These are phyloP conservation scores for Serinus canaria DNA, from an alignment of 2,113 vertebrate genomes.

Conservation along the genomic window DNA sequence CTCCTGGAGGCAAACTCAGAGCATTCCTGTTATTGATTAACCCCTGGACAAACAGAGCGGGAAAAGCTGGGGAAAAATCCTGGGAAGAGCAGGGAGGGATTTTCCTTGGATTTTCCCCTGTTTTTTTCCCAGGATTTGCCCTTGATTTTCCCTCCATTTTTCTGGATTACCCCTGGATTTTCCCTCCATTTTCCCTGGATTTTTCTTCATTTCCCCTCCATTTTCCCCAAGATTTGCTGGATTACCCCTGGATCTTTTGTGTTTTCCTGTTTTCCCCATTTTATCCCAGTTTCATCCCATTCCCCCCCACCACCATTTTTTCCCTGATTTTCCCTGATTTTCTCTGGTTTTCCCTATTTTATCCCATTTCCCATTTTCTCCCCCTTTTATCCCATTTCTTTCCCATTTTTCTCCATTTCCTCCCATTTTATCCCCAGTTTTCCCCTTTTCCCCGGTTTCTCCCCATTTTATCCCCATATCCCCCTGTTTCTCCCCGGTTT, in stretches of 20 bases:
- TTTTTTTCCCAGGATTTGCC: not conserved
- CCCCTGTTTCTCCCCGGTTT: no score
- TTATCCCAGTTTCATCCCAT: no score
- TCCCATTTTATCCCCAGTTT: not conserved
- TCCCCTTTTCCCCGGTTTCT: not conserved
- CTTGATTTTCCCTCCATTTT: not conserved
- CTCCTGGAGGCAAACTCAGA: not conserved
- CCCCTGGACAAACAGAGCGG: not conserved
- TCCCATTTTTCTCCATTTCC: no score
- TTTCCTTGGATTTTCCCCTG: not conserved
- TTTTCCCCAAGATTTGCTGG: not conserved
- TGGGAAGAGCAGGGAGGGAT: not conserved
- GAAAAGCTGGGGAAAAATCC: not conserved
- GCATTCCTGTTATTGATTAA: not conserved
- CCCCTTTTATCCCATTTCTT: not conserved
- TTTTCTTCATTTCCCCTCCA: not conserved
- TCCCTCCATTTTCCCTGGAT: not conserved
- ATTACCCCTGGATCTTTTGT: not conserved
- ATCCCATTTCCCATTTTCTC: no score
- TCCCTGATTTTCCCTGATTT: no score
- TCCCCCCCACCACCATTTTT: no score
- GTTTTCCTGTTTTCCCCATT: not conserved
- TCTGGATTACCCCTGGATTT: not conserved
- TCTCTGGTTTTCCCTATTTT: no score
- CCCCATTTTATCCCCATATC: no score